Percentiles rank a stretch among this genome's conserved stretches.
These are phyloP conservation scores for Bactericera cockerelli DNA, from an alignment of 1,140 invertebrate species.

Conservation along the genomic window DNA sequence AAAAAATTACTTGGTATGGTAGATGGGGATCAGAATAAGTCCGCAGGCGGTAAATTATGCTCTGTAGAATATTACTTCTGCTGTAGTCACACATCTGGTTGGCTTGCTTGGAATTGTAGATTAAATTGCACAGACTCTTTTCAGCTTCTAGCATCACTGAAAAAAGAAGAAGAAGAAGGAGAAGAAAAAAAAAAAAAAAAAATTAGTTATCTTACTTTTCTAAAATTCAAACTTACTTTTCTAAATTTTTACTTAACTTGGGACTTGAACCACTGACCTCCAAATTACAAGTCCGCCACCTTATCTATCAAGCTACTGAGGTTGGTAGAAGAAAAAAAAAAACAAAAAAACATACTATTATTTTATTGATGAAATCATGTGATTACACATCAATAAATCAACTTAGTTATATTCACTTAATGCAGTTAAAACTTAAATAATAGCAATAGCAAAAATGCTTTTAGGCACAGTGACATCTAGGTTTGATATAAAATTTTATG, in stretches of 20 bases:
- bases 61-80: conserved; percentile 42
- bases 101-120: conserved; percentile 60
- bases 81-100: conserved; percentile 52
- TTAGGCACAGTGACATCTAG: too few species aligned
- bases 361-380: too few species aligned
- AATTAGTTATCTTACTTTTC: too few species aligned
- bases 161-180: conserved; percentile 27
- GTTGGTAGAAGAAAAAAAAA: neutral
- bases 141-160: conserved; percentile 55
- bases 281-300: neutral
- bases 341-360: too few species aligned
- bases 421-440: too few species aligned
- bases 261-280: too few species aligned
- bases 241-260: too few species aligned
- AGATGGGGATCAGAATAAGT: conserved; percentile 41
- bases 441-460: too few species aligned
- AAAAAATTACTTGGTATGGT: conserved; percentile 10
- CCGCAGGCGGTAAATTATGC: conserved; percentile 55
- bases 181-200: neutral
- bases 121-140: conserved; percentile 78
- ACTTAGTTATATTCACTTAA: too few species aligned
- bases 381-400: too few species aligned
- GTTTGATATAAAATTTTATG: too few species aligned
- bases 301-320: neutral
- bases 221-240: too few species aligned